Evolutionary conservation across 1,140 invertebrate genomes (phyloP).

Genomic region (Pseudomyrmex sp.): DNA sequence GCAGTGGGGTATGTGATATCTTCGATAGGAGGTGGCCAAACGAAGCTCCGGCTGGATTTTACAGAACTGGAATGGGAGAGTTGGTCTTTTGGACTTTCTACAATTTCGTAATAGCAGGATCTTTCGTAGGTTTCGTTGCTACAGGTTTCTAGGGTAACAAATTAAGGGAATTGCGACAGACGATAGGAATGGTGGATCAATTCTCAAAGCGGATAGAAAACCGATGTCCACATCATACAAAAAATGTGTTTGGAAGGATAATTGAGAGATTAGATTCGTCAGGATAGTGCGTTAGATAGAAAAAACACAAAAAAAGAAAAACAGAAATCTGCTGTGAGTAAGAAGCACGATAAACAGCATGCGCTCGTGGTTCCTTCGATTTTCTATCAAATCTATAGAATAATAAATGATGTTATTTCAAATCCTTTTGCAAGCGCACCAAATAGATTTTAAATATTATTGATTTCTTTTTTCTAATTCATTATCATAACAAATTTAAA

Average conservation of each 20-base stretch:
- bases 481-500: not conserved
- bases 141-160: conserved; percentile 57
- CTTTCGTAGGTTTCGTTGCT: conserved; percentile 61
- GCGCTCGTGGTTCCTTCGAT: conserved; percentile 68
- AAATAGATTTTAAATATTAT: conserved; percentile 2
- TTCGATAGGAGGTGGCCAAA: conserved; percentile 82
- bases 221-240: conserved; percentile 35
- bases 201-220: not conserved
- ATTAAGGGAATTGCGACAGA: not conserved
- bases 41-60: conserved; percentile 73
- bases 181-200: not conserved
- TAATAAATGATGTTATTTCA: not conserved
- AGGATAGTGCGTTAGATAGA: conserved; percentile 77
- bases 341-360: conserved; percentile 78
- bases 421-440: not conserved
- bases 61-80: conserved; percentile 70
- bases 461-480: too few relatives aligned
- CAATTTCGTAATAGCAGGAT: conserved; percentile 74
- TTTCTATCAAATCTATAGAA: not conserved
- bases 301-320: conserved; percentile 79
- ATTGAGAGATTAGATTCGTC: conserved; percentile 59
- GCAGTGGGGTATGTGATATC: conserved; percentile 84
- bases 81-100: conserved; percentile 62
- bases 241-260: conserved; percentile 44
- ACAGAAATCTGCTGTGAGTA: conserved; percentile 81